These are phyloP conservation scores for Lytechinus variegatus DNA, from an alignment of 35 echinoderm and acorn worm genomes.

Conservation along the genomic window DNA sequence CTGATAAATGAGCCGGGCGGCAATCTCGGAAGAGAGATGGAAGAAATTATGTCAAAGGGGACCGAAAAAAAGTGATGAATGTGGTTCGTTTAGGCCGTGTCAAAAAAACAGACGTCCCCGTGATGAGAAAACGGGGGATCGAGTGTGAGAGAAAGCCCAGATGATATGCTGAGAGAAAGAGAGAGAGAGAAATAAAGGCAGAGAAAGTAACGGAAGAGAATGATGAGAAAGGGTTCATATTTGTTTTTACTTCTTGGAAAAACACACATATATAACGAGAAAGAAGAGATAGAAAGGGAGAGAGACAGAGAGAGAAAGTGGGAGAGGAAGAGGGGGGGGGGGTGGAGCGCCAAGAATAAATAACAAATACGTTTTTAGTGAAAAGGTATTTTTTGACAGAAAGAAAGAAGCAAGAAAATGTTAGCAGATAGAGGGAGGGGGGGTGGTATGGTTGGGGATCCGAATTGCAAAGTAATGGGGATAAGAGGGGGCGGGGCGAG, in stretches of 20 bases:
- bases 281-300: background rate
- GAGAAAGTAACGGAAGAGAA: too few relatives aligned
- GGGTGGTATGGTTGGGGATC: background rate
- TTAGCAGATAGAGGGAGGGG: background rate
- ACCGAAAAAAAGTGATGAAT: slow-evolving; percentile 27
- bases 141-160: background rate
- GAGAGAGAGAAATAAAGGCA: background rate
- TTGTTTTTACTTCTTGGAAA: too few relatives aligned
- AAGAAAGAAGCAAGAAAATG: background rate
- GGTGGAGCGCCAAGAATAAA: background rate
- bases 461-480: too few relatives aligned
- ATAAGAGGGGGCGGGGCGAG: background rate
- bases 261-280: too few relatives aligned
- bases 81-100: slow-evolving; percentile 11
- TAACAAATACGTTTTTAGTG: too few relatives aligned
- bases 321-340: background rate
- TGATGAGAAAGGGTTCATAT: too few relatives aligned
- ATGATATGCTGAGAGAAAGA: background rate
- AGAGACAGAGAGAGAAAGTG: background rate
- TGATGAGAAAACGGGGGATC: slow-evolving; percentile 24
- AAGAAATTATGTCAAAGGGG: background rate
- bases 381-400: background rate
- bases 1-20: slow-evolving; percentile 28
- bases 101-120: slow-evolving; percentile 12
- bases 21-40: background rate